Percentiles rank a stretch among this genome's conserved stretches.
These are phyloP conservation scores for Lycophotia porphyrea DNA, from an alignment of 2,888 invertebrate genomes.

Conservation along the genomic window DNA sequence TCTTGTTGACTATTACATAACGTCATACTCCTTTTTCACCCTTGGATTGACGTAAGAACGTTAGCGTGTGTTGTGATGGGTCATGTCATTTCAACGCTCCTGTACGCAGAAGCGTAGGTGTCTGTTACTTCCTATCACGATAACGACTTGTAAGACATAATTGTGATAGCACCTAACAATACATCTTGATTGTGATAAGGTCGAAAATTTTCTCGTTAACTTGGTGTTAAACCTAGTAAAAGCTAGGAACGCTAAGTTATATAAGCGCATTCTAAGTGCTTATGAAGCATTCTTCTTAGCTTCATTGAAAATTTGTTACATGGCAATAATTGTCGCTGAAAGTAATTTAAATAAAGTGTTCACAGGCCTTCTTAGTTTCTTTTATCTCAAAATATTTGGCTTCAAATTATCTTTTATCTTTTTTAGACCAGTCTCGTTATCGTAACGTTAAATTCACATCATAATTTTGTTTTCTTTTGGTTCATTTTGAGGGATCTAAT, in stretches of 20 bases:
- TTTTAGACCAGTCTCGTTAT: constrained; percentile 1
- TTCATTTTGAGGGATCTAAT: constrained; percentile 44
- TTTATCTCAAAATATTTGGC: constrained; percentile 4
- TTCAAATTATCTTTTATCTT: constrained; percentile 9
- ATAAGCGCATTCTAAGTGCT: constrained; percentile 45
- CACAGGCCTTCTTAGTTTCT: constrained; percentile 7
- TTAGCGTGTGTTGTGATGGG: constrained; percentile 63
- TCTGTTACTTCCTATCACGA: constrained; percentile 25
- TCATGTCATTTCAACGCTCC: constrained; percentile 51
- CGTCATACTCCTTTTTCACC: constrained; percentile 64
- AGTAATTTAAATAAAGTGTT: constrained; percentile 51
- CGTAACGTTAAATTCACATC: constrained; percentile 14
- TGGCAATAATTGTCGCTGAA: constrained; percentile 30
- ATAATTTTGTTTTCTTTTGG: constrained; percentile 24
- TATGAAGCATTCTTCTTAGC: constrained; percentile 49
- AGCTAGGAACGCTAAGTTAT: constrained; percentile 49
- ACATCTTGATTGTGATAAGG: constrained; percentile 37
- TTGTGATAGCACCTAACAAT: constrained; percentile 43
- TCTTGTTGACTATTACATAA: constrained; percentile 65
- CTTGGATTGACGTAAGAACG: constrained; percentile 62
- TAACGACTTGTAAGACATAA: constrained; percentile 19
- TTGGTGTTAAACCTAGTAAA: constrained; percentile 44
- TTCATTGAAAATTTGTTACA: constrained; percentile 50
- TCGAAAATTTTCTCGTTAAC: constrained; percentile 32
- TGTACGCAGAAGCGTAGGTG: constrained; percentile 9